Conservation (phyloP, 2,113 vertebrate species). For the Bos javanicus region DNA sequence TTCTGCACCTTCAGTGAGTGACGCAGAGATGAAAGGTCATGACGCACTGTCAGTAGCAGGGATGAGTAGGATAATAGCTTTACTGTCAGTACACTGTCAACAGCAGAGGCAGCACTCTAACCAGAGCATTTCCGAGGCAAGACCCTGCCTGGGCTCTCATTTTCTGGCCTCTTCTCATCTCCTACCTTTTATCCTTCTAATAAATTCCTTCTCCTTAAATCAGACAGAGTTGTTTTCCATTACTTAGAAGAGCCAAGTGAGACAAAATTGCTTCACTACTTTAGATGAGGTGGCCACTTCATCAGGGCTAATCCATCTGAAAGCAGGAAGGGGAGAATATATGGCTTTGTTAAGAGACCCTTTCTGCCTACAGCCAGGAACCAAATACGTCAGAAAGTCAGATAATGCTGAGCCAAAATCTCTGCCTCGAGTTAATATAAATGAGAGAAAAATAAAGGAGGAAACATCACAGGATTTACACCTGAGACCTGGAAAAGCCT, state of each 20-base stretch:
- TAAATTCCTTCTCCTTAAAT: neutral
- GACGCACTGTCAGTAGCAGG: too few species aligned
- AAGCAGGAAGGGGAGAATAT: neutral
- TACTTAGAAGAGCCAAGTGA: neutral
- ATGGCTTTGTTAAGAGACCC: neutral
- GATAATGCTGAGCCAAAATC: neutral
- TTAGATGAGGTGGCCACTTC: neutral
- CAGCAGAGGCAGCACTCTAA: neutral
- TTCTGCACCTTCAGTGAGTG: neutral
- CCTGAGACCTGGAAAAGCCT: neutral
- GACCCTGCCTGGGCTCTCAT: neutral
- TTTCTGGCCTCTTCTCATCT: neutral
- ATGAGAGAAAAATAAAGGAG: neutral
- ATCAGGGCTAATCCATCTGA: neutral
- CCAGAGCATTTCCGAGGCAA: neutral
- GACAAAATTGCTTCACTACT: neutral
- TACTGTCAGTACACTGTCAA: too few species aligned
- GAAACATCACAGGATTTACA: neutral
- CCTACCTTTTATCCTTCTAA: neutral
- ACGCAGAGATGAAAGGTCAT: neutral
- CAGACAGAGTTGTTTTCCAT: conserved; percentile 9
- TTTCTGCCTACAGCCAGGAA: neutral
- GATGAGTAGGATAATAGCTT: too few species aligned
- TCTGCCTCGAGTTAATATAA: neutral
- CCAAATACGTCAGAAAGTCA: neutral